Evolutionary conservation across 2,888 invertebrate genomes (phyloP).

Genomic region (Tryphoninae sp.): DNA sequence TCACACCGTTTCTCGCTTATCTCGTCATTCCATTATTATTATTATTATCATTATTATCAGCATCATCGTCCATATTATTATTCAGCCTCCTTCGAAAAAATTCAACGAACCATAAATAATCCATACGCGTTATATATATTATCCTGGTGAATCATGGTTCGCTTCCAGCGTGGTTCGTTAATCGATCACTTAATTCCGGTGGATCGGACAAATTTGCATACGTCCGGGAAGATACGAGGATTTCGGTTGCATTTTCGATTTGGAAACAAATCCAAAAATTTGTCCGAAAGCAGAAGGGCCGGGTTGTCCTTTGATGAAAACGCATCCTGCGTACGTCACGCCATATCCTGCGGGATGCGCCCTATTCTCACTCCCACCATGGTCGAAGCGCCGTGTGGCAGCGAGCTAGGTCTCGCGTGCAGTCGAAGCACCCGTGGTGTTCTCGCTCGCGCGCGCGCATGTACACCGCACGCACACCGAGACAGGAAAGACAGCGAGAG

Average conservation of each 20-base stretch:
- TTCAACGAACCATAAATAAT: slow-evolving; percentile 21
- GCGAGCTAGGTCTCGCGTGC: slow-evolving; percentile 9
- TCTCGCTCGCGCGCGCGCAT: slow-evolving; percentile 13
- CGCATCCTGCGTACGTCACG: too few relatives aligned
- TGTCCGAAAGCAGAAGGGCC: background rate
- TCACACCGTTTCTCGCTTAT: slow-evolving; percentile 20
- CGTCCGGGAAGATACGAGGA: background rate
- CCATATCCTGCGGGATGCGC: background rate
- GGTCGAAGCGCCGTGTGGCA: background rate
- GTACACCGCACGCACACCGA: background rate
- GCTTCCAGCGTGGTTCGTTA: background rate
- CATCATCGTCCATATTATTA: background rate
- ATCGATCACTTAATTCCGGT: slow-evolving; percentile 10
- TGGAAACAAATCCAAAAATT: background rate
- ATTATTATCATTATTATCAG: slow-evolving; percentile 15
- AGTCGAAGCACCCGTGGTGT: slow-evolving; percentile 26
- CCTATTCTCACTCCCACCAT: slow-evolving; percentile 55
- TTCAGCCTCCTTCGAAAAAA: slow-evolving; percentile 1
- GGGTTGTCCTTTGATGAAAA: too few relatives aligned
- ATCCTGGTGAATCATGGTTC: slow-evolving; percentile 3
- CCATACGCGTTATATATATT: slow-evolving; percentile 13
- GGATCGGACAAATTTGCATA: slow-evolving; percentile 14
- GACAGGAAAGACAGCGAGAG: slow-evolving; percentile 24
- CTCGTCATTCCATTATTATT: slow-evolving; percentile 22
- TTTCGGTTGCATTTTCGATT: background rate